Base-by-base conservation (phyloP, 2,113 vertebrate genomes). In the Scomber colias region DNA sequence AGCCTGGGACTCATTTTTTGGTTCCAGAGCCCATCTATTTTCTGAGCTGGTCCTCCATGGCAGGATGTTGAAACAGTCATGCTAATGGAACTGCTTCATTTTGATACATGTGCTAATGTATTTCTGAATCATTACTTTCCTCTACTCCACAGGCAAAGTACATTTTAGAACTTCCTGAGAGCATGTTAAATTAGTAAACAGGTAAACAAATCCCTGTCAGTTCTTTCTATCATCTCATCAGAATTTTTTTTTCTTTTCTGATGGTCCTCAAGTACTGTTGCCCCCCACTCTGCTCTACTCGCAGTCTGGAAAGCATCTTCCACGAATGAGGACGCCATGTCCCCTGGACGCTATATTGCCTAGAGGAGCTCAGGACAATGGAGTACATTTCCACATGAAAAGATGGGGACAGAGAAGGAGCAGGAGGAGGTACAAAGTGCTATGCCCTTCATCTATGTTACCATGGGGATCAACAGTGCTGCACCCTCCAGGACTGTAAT, bases 381-480 rank as follows among this genome's bases (percentile, higher is more conserved):
- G 64, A 66, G 16, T 27, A 40, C 48, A 94, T 92, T 91, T 93
- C 78, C 87, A 86, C 87, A 90, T 91, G 87, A 91, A 94, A 89
- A 91, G 90, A 91, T n/a, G 67, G 80, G 56, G 71, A 85, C 61
- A 73, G 75, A 81, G 78, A 76, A 60, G 68, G 69, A 90, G 80
- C 45, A 51, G 64, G 62, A 68, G 85, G 68, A 63, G 79, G 57
- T 54, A 54, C 75, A 87, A 66, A 88, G 82, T 84, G 86, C 72
- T 84, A 21, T 74, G 83, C 84, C 66, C 82, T 88, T 87, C 84
- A 89, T 89, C 82, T 75, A 60, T 3, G 88, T 93, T 90, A 78
- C 90, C 90, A 93, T 92, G 91, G 90, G 80, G 83, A 92, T 90
- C 85, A 89, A 85, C 82, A 79, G 68, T 75, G 88, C 78, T 75